Conservation (phyloP, 2,113 vertebrate genomes). For the Athene cunicularia region DNA sequence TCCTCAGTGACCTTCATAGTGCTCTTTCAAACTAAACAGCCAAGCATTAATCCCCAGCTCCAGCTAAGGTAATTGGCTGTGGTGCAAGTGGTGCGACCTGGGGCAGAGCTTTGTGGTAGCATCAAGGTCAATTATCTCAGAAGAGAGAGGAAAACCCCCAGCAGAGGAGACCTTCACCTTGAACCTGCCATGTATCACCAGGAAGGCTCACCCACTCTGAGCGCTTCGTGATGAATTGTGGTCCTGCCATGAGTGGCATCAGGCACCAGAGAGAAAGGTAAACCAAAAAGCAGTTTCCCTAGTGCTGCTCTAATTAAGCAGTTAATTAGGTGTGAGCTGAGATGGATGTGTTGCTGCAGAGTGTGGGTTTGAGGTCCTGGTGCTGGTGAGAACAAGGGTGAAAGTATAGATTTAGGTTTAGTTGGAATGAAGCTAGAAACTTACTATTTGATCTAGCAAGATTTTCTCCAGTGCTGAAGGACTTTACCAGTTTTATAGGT, state of each 20-base stretch:
- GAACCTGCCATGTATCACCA: fast-evolving
- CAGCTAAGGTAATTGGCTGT: neutral
- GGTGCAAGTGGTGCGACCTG: fast-evolving
- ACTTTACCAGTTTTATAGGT: neutral
- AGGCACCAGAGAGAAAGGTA: neutral
- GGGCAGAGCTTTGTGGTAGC: neutral
- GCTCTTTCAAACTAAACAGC: neutral
- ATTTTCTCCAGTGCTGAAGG: neutral
- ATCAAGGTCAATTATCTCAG: neutral
- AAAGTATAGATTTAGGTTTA: neutral
- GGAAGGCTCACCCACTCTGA: neutral
- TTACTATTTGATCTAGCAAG: neutral
- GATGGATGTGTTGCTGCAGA: neutral
- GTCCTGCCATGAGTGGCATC: neutral
- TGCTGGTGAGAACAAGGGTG: neutral
- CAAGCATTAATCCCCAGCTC: neutral
- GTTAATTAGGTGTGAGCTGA: neutral
- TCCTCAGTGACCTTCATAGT: slow-evolving; percentile 20
- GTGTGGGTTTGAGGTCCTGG: neutral
- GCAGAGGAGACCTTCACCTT: neutral
- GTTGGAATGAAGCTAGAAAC: neutral
- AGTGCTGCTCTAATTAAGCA: neutral
- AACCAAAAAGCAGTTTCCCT: neutral
- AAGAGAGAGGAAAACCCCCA: neutral
- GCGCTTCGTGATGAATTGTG: fast-evolving